These are phyloP conservation scores for Turdus rufiventris DNA, from an alignment of 2,113 vertebrate genomes.

Conservation along the genomic window DNA sequence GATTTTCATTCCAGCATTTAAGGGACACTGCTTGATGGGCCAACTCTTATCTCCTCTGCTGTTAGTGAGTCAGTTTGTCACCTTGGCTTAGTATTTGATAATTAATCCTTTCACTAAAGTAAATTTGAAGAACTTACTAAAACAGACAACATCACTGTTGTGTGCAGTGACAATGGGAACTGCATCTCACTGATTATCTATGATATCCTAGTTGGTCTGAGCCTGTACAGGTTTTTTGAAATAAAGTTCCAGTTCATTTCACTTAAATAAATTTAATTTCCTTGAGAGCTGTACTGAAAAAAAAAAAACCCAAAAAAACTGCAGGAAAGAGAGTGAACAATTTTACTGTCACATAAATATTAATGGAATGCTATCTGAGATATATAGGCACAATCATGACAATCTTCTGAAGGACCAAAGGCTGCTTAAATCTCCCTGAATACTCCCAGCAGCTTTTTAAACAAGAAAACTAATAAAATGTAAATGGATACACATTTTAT, in stretches of 20 bases:
- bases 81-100: not conserved
- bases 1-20: not conserved
- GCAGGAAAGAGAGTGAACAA: not conserved
- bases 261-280: not conserved
- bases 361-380: not conserved
- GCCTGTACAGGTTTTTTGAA: not conserved
- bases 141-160: not conserved
- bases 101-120: not conserved
- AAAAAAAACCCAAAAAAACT: no score
- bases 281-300: not conserved
- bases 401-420: not conserved
- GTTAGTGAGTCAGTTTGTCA: not conserved
- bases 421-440: not conserved
- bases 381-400: not conserved
- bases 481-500: not conserved
- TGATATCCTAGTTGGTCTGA: not conserved
- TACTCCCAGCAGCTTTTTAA: not conserved
- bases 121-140: not conserved
- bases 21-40: not conserved
- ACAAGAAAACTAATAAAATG: not conserved
- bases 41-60: not conserved
- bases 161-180: not conserved
- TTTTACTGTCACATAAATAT: not conserved
- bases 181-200: not conserved
- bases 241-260: not conserved